Conservation (phyloP, 2,888 invertebrate species). For the Leucania comma region DNA sequence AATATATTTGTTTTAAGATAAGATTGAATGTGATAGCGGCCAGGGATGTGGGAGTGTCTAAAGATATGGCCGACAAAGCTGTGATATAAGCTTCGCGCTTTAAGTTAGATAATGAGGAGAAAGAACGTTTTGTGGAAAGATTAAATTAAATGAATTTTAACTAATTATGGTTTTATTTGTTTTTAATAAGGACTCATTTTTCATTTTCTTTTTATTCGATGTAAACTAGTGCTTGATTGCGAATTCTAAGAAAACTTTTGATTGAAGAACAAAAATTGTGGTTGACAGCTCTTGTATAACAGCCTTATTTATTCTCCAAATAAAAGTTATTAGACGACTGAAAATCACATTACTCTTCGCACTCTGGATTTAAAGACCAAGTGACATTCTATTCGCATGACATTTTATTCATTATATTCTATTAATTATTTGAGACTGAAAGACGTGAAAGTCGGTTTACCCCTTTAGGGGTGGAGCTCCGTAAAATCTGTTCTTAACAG, state of each 20-base stretch:
- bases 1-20: constrained; percentile 64
- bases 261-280: background rate
- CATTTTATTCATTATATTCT: too few relatives aligned
- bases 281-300: background rate
- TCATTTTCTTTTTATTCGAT: background rate
- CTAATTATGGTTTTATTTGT: constrained; percentile 15
- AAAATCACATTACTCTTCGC: background rate
- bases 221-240: too few relatives aligned
- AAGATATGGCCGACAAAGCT: constrained; percentile 65
- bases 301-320: background rate
- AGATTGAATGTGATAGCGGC: constrained; percentile 68
- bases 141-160: constrained; percentile 46
- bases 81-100: constrained; percentile 69
- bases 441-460: too few relatives aligned
- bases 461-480: too few relatives aligned
- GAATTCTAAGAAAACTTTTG: too few relatives aligned
- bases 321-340: background rate
- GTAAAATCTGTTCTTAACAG: too few relatives aligned
- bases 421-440: too few relatives aligned
- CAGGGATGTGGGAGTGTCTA: constrained; percentile 53
- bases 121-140: constrained; percentile 39
- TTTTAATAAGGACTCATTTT: background rate
- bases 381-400: too few relatives aligned
- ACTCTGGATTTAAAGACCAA: too few relatives aligned
- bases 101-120: constrained; percentile 58